Conservation (phyloP, 2,113 vertebrate species). For the Pelvicachromis taeniatus region DNA sequence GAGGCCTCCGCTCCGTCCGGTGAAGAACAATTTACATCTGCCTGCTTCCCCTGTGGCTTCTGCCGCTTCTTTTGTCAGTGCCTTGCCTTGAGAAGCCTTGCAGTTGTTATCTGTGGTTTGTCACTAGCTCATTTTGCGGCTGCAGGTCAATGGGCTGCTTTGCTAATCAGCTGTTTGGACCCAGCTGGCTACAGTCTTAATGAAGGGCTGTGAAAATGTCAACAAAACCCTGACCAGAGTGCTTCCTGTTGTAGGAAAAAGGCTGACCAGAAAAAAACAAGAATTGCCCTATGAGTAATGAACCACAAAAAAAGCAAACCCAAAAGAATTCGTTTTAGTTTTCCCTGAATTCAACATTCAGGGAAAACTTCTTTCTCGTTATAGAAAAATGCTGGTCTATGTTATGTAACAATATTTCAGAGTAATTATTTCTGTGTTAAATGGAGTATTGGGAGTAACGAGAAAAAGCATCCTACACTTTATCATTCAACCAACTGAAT, state of each 20-base stretch:
- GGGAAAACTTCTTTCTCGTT: neutral
- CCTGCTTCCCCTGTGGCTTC: constrained; percentile 2
- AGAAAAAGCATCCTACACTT: neutral
- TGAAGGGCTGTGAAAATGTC: constrained; percentile 18
- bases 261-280: neutral
- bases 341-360: neutral
- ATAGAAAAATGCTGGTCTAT: neutral
- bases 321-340: neutral
- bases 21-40: neutral
- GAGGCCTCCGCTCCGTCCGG: neutral
- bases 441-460: neutral
- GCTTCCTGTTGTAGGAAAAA: constrained; percentile 7
- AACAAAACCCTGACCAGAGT: constrained; percentile 9
- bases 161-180: constrained; percentile 3
- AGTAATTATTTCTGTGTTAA: constrained; percentile 19
- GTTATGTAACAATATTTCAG: neutral
- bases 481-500: constrained; percentile 35
- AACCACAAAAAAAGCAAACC: neutral
- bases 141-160: neutral
- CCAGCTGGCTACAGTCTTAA: neutral
- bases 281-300: neutral
- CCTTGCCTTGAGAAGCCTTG: neutral
- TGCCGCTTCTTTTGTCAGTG: neutral
- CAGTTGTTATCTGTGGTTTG: neutral
- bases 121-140: neutral